Evolutionary conservation across 2,888 invertebrate genomes (phyloP), one percentile per base, ranked within the genome.

Genomic region (Laspeyria flexula): DNA sequence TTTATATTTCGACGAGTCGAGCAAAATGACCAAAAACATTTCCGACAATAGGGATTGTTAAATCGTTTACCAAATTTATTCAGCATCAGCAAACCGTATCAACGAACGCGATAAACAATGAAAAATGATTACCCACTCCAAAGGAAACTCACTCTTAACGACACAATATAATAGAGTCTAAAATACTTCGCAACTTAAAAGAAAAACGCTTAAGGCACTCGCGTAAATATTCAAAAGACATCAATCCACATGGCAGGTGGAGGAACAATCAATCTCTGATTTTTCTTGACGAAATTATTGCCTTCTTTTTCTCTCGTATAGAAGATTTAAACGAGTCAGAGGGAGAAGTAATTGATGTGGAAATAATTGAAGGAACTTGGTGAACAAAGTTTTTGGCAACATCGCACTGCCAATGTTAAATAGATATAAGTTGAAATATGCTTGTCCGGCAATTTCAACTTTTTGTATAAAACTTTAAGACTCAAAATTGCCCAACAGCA

Each of bases 251-350:
- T 51, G 60, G 54, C 77, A 79, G 77, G 74, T 79, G 76, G 58
- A 66, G 77, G 59, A 67, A 69, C 73, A 75, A 82, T 81, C 79
- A 80, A 80, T 81, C 77, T 79, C 58, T 71, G 73, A 79, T 79
- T 73, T 69, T 73, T 54, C 55, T 49, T 51, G 68, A 61, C 53
- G 58, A 61, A 69, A 65, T 21, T 66, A 53, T 55, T 23, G 15
- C 45, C 35, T 38, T 70, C 64, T 64, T 63, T 53, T 50, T 74
- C 67, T 52, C 50, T 60, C 47, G 12, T 54, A 40, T 43, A 23
- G 29, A 4, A 11, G 51, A 53, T 40, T 30, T 29, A 21, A 40
- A 13, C 12, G 51, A 45, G 58, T 33, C 60, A 71, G 47, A 54
- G 53, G 52, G 68, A 75, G 27, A 33, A 46, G 29, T 39, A 33